Base-by-base conservation (phyloP, 2,113 vertebrate species). In the Pungitius pungitius region DNA sequence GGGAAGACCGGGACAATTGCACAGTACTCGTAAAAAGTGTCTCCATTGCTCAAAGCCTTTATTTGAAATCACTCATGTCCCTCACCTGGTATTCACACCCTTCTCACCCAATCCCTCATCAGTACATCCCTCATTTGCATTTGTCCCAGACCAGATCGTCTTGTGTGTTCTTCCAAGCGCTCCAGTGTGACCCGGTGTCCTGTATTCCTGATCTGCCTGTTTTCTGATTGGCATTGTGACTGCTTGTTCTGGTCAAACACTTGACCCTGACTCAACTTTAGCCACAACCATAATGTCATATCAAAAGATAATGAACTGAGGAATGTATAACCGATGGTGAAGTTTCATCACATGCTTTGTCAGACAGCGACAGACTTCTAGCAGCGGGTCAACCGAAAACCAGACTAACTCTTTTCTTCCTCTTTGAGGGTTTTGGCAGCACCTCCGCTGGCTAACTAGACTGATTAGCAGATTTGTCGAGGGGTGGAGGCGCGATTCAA, bases 21-120 rank as follows among this genome's bases (percentile, higher is more conserved):
- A 30, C 30, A 4, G 3, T 30, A 30, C 30, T 4, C 30, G 4
- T 35, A 6, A 73, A 72, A 75, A 62, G 67, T 56, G 49, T 6
- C 13, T 68, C 26, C 17, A 8, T 63, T 60, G 68, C 64, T 81
- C 61, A 78, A 68, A 83, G 60, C 51, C 30, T 42, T 65, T 35
- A 79, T 74, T 79, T 77, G 27, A 81, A 78, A 81, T 81, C 56
- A 35, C 33, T 35, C 33, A 35, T 35, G 33, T 35, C 33, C 33
- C 33, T 35, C 33, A 35, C 33, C 33, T 35, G 33, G 33, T 35
- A 35, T 35, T 35, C 33, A 35, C 33, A 35, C 33, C 33, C 6
- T 6, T 35, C 33, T 35, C 33, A 35, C 33, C 33, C 33, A 6
- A 35, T 6, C 33, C 33, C 33, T 35, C 33, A 35, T 35, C 33